Evolutionary conservation across 2,888 invertebrate genomes (phyloP).

Genomic region (Oithona nana): DNA sequence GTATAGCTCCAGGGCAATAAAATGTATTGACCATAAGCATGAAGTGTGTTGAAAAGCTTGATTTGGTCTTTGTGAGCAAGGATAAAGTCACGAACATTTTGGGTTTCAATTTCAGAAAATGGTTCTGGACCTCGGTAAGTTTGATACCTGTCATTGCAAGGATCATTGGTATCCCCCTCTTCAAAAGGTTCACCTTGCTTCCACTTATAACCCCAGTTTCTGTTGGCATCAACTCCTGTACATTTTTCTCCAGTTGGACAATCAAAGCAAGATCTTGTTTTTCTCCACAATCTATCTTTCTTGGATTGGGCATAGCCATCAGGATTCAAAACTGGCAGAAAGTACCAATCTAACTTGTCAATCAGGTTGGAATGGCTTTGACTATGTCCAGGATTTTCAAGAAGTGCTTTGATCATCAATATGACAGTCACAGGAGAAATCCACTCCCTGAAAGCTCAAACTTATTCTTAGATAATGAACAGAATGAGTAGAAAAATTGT

Average conservation of each 20-base stretch:
- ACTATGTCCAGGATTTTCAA: neutral
- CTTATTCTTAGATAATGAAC: too few relatives aligned
- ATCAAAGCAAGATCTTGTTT: slow-evolving; percentile 2
- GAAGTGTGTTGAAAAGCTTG: slow-evolving; percentile 28
- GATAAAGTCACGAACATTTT: slow-evolving; percentile 25
- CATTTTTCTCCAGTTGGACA: slow-evolving; percentile 26
- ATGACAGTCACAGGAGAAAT: neutral
- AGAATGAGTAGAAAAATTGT: too few relatives aligned
- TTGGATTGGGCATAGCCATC: slow-evolving; percentile 28
- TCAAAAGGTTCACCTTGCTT: slow-evolving; percentile 14
- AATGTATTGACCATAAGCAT: slow-evolving; percentile 28
- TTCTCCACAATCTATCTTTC: slow-evolving; percentile 29
- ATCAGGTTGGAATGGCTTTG: slow-evolving; percentile 26
- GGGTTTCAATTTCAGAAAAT: slow-evolving; percentile 49
- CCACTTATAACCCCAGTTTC: slow-evolving; percentile 7
- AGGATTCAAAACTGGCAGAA: slow-evolving; percentile 18
- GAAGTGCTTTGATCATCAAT: slow-evolving; percentile 1
- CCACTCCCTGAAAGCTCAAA: slow-evolving; percentile 62
- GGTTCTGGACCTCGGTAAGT: slow-evolving; percentile 41
- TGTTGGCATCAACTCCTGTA: slow-evolving; percentile 20
- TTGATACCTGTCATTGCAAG: slow-evolving; percentile 41
- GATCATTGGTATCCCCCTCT: slow-evolving; percentile 28
- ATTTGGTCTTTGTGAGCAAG: slow-evolving; percentile 21
- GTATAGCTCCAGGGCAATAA: slow-evolving; percentile 10
- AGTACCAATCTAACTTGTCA: slow-evolving; percentile 26